phyloP scores from a whole-genome alignment of 2,888 invertebrate species.

The Drosophila prolongata region DNA sequence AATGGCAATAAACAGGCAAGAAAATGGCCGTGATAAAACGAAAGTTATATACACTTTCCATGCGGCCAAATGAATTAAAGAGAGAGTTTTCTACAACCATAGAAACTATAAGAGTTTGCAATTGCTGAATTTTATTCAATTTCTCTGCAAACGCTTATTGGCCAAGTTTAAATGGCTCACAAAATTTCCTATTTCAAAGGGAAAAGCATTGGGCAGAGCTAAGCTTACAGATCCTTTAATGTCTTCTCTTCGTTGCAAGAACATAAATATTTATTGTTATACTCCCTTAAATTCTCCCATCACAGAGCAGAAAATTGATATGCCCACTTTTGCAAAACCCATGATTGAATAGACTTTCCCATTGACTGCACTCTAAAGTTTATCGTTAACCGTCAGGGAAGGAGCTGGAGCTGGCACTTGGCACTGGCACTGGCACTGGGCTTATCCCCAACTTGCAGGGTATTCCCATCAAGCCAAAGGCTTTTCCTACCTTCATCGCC shows the following conservation, averaged over 20 bases:
- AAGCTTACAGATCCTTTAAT: no score
- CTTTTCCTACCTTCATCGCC: neutral
- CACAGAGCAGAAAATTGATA: neutral
- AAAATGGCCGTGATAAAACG: conserved; percentile 13
- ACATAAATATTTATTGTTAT: neutral
- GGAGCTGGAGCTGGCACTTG: neutral
- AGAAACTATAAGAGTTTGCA: no score
- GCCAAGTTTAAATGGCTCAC: no score
- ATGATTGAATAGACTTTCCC: conserved; percentile 3
- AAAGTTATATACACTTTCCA: conserved; percentile 13
- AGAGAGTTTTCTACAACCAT: no score
- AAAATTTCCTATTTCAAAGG: neutral
- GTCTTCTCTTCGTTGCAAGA: neutral
- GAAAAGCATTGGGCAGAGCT: no score
- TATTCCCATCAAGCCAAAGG: conserved; percentile 13
- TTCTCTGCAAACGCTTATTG: no score
- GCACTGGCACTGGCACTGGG: neutral
- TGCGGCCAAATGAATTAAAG: neutral
- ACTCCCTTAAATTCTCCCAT: neutral
- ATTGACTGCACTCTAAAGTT: conserved; percentile 6
- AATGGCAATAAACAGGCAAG: conserved; percentile 37
- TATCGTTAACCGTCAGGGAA: neutral
- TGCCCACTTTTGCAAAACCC: neutral
- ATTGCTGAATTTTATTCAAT: no score
- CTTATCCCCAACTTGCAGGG: conserved; percentile 15